A percentile compares a stretch with the other conserved stretches of the same genome.
phyloP scores from a whole-genome alignment of 1,140 invertebrate genomes.

The Cataglyphis hispanica region DNA sequence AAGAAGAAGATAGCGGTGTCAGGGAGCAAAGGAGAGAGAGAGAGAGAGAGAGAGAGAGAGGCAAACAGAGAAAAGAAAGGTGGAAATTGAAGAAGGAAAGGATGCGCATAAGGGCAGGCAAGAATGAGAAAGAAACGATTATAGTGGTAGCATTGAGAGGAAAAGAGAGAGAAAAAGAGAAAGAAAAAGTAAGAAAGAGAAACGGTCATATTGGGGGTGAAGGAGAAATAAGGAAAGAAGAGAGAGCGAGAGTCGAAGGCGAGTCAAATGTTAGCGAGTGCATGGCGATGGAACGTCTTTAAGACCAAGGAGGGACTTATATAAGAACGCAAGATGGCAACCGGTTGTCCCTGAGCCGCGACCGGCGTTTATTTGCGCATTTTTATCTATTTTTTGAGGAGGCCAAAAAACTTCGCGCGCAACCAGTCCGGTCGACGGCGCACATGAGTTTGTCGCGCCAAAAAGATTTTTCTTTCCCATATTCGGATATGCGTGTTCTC shows the following conservation, averaged over 20 bases:
- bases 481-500: conserved; percentile 17
- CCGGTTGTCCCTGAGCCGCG: conserved; percentile 86
- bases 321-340: conserved; percentile 87
- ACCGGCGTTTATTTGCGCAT: conserved; percentile 85
- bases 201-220: conserved; percentile 39
- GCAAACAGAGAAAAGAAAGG: conserved; percentile 57
- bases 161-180: conserved; percentile 25
- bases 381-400: conserved; percentile 86
- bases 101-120: conserved; percentile 7
- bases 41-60: conserved; percentile 32
- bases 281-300: conserved; percentile 81
- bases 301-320: conserved; percentile 84
- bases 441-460: conserved; percentile 63
- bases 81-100: conserved; percentile 59
- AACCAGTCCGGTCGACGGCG: conserved; percentile 73
- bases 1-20: conserved; percentile 43
- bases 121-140: conserved; percentile 50
- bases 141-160: conserved; percentile 38
- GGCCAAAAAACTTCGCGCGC: conserved; percentile 81
- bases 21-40: conserved; percentile 16
- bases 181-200: conserved; percentile 16
- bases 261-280: conserved; percentile 80
- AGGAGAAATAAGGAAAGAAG: conserved; percentile 57
- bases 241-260: conserved; percentile 69
- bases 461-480: conserved; percentile 70